Evolutionary conservation across 2,113 vertebrate species (phyloP).

Genomic region (Microtus oregoni): DNA sequence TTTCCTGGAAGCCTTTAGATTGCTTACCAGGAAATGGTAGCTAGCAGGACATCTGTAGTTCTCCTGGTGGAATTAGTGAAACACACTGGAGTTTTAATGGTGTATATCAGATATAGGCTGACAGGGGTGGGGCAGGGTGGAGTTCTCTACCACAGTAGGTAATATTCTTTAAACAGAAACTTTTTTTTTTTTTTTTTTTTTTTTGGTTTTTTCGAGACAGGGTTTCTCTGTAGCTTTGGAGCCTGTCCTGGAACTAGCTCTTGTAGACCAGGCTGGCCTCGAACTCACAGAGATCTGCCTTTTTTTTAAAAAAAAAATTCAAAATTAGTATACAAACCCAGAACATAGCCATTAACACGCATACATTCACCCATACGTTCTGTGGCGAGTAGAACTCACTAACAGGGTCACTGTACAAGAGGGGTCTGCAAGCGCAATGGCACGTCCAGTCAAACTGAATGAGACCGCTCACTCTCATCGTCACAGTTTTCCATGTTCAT

Average conservation of each 20-base stretch:
- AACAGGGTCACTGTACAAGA: not conserved
- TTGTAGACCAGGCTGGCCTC: no score
- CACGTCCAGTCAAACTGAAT: not conserved
- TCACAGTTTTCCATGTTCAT: conserved; percentile 46
- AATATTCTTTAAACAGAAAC: conserved; percentile 32
- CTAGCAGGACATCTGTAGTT: conserved; percentile 76
- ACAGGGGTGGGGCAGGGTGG: not conserved
- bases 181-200: not conserved
- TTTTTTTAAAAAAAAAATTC: not conserved
- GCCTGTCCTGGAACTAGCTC: no score
- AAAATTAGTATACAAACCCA: not conserved
- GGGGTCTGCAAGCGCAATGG: not conserved
- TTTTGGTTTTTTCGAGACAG: no score
- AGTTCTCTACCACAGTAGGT: conserved; percentile 26
- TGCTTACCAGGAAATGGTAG: conserved; percentile 79
- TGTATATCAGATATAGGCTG: conserved; percentile 53
- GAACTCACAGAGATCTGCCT: no score
- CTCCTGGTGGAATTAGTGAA: conserved; percentile 74
- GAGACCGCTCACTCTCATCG: not conserved
- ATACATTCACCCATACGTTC: not conserved
- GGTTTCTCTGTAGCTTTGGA: no score
- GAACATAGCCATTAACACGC: conserved; percentile 48
- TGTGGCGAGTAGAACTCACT: not conserved
- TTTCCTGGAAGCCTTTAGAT: conserved; percentile 80
- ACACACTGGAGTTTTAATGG: conserved; percentile 68